Evolutionary conservation across 2,797 vertebrate species (phyloP).

Genomic region (Megaceryle alcyon): DNA sequence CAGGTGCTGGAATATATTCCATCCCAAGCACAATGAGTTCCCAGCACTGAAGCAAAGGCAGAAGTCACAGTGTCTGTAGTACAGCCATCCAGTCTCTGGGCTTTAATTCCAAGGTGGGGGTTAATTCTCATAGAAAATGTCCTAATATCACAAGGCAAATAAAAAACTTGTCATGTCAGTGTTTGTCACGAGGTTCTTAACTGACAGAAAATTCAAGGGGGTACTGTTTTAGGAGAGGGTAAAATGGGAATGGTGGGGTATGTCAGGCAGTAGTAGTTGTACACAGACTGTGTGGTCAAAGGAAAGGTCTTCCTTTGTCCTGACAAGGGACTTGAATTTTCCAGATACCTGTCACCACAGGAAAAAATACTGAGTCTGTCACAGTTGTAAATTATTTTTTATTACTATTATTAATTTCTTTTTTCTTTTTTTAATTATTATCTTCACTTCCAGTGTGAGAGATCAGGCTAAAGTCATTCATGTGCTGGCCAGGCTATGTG

Average conservation of each 20-base stretch:
- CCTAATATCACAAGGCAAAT: background rate
- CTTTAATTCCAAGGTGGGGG: background rate
- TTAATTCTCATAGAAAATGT: background rate
- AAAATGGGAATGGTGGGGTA: background rate
- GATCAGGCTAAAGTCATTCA: background rate
- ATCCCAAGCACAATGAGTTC: background rate
- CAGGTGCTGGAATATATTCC: background rate
- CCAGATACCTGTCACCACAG: background rate
- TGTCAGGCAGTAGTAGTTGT: background rate
- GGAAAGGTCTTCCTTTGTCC: background rate
- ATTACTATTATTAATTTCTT: too few relatives aligned
- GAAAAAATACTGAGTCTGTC: background rate
- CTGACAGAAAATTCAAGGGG: background rate
- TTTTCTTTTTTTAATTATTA: background rate
- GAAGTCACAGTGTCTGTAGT: background rate
- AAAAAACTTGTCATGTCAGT: background rate
- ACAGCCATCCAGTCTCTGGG: background rate
- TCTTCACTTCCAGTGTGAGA: background rate
- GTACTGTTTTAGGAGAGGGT: background rate
- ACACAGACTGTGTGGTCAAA: background rate
- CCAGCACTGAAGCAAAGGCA: background rate
- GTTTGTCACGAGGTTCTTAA: background rate
- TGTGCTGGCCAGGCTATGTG: background rate
- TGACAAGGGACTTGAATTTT: background rate
- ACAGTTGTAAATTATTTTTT: too few relatives aligned